These are phyloP conservation scores for Monopis laevigella DNA, from an alignment of 2,888 invertebrate genomes.

Conservation along the genomic window DNA sequence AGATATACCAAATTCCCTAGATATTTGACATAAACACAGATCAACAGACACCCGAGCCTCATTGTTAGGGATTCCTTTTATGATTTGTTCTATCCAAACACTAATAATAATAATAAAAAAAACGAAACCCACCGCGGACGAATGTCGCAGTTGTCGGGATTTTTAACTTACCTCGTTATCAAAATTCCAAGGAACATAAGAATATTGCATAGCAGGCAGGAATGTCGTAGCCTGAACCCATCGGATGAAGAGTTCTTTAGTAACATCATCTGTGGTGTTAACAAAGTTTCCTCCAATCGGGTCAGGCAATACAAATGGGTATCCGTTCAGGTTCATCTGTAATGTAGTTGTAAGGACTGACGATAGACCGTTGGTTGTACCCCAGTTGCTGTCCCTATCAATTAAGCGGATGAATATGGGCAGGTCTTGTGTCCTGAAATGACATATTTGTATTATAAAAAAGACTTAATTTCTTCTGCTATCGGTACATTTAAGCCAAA, in stretches of 20 bases:
- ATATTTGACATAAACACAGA: too few relatives aligned
- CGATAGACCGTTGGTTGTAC: slow-evolving; percentile 73
- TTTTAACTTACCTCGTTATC: slow-evolving; percentile 56
- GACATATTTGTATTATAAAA: neutral
- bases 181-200: slow-evolving; percentile 83
- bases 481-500: neutral
- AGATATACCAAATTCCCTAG: too few relatives aligned
- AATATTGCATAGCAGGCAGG: slow-evolving; percentile 83
- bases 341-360: slow-evolving; percentile 78
- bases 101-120: too few relatives aligned
- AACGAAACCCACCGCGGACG: too few relatives aligned
- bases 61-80: too few relatives aligned
- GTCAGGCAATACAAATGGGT: slow-evolving; percentile 80
- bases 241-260: slow-evolving; percentile 75
- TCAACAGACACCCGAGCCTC: too few relatives aligned
- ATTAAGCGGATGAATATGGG: slow-evolving; percentile 80
- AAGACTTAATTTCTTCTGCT: too few relatives aligned
- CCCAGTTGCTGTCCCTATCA: slow-evolving; percentile 80
- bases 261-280: slow-evolving; percentile 54
- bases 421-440: slow-evolving; percentile 70
- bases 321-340: slow-evolving; percentile 72
- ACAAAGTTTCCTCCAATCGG: slow-evolving; percentile 80
- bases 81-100: too few relatives aligned
- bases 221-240: slow-evolving; percentile 84
- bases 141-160: too few relatives aligned